Conservation (phyloP, 2,888 invertebrate species). For the Hemaris fuciformis region DNA sequence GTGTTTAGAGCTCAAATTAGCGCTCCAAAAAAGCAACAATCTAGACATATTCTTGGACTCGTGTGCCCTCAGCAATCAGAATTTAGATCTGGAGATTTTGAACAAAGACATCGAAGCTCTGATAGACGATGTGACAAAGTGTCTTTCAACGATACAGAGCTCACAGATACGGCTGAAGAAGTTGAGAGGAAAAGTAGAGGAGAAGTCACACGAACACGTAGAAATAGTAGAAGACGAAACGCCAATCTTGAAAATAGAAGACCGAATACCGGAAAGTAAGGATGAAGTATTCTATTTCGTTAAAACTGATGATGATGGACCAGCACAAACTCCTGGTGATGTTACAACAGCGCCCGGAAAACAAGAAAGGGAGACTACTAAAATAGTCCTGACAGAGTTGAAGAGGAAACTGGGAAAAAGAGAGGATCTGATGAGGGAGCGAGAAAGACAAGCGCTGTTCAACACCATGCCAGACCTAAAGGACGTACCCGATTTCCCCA, state of each 20-base stretch:
- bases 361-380: conserved; percentile 63
- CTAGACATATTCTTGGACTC: conserved; percentile 71
- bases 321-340: conserved; percentile 46
- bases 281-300: conserved; percentile 76
- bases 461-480: conserved; percentile 74
- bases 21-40: conserved; percentile 59
- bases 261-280: conserved; percentile 56
- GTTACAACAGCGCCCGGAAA: conserved; percentile 62
- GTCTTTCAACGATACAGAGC: conserved; percentile 56
- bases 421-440: conserved; percentile 73
- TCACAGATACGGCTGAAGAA: conserved; percentile 67
- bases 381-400: conserved; percentile 65
- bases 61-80: conserved; percentile 62
- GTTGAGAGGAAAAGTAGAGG: conserved; percentile 49
- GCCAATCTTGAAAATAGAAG: conserved; percentile 57
- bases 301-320: conserved; percentile 57
- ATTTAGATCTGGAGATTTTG: conserved; percentile 56
- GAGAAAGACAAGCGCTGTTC: conserved; percentile 69
- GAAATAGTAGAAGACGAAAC: conserved; percentile 38
- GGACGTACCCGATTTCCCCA: conserved; percentile 67
- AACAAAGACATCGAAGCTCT: conserved; percentile 67
- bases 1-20: conserved; percentile 63
- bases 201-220: conserved; percentile 26
- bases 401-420: conserved; percentile 70
- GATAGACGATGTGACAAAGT: conserved; percentile 60